Evolutionary conservation across 2,888 invertebrate species (phyloP), one percentile per base, ranked within the genome.

Genomic region (Nemoura dubitans): DNA sequence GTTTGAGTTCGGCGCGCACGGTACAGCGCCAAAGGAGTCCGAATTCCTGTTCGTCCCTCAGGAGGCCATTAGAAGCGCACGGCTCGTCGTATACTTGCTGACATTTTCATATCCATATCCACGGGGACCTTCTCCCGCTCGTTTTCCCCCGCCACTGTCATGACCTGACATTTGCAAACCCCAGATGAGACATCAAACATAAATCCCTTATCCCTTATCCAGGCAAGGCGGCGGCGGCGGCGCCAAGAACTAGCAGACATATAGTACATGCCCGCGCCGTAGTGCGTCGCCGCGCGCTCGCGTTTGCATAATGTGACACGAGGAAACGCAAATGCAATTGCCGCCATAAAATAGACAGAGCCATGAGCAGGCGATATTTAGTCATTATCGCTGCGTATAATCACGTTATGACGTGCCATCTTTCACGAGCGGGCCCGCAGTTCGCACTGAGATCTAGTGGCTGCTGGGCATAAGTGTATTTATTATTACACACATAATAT

Each of bases 91-190:
- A 84, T 36, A 76, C 59, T 21, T 84, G 87, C 87, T 87, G 87
- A 87, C 87, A 87, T 87, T 87, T 87, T 86, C 87, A 85, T 87
- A 85, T 85, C 85, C 83, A 43, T 26, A 36, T 30, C 86, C 85
- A 28, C 21, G 76, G 86, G 85, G 81, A n/a, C 76, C 78, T 84
- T 86, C 86, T 28, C 86, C 86, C 28, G 27, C 81, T 78, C 76
- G 76, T 76, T 36, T n/a, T n/a, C 36, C 77, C 26, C 43, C 83
- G 30, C 59, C 30, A 21, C 78, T 87, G 87, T 87, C 83, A 85
- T 85, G 87, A 87, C 87, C 87, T 87, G 87, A 87, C 87, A 87
- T 87, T 87, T 87, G 87, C 87, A 85, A 87, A 86, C 83, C 87
- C 87, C 87, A 82, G 86, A 87, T 87, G 87, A 86, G 87, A 78